Evolutionary conservation across 2,888 invertebrate genomes (phyloP).

Genomic region (Maniola hyperantus): DNA sequence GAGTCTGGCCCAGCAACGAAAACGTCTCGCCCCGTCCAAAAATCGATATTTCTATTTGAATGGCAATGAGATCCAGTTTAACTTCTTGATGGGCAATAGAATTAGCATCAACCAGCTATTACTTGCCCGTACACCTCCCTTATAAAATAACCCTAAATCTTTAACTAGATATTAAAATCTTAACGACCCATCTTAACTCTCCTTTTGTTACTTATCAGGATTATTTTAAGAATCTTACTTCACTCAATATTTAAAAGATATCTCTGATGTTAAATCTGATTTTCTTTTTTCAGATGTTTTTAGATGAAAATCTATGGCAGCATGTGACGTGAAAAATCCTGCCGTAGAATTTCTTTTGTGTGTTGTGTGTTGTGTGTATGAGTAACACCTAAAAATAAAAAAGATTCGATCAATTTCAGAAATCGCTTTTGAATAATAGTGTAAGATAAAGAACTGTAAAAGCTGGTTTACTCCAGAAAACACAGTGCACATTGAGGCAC

Average conservation of each 20-base stretch:
- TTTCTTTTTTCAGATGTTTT: too few relatives aligned
- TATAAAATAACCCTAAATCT: slow-evolving; percentile 60
- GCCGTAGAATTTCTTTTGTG: too few relatives aligned
- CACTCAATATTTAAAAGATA: not conserved
- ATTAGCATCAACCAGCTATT: slow-evolving; percentile 74
- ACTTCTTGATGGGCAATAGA: slow-evolving; percentile 69
- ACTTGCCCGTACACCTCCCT: slow-evolving; percentile 50
- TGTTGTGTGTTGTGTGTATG: too few relatives aligned
- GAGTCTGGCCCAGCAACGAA: not conserved
- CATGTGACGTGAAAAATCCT: too few relatives aligned
- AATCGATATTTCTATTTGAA: slow-evolving; percentile 56
- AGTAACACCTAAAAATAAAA: too few relatives aligned
- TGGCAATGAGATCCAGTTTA: slow-evolving; percentile 61
- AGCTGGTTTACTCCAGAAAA: too few relatives aligned
- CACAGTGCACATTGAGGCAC: too few relatives aligned
- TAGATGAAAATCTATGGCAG: too few relatives aligned
- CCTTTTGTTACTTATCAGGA: slow-evolving; percentile 14
- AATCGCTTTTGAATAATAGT: too few relatives aligned
- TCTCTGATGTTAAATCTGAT: not conserved
- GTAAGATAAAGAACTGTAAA: too few relatives aligned
- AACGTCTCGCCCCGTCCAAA: slow-evolving; percentile 26
- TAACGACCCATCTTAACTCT: slow-evolving; percentile 25
- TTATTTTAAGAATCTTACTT: not conserved
- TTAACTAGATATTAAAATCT: slow-evolving; percentile 47
- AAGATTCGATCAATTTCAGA: too few relatives aligned